Conservation (phyloP, 1,140 invertebrate genomes). For the Drosophila ananassae region DNA sequence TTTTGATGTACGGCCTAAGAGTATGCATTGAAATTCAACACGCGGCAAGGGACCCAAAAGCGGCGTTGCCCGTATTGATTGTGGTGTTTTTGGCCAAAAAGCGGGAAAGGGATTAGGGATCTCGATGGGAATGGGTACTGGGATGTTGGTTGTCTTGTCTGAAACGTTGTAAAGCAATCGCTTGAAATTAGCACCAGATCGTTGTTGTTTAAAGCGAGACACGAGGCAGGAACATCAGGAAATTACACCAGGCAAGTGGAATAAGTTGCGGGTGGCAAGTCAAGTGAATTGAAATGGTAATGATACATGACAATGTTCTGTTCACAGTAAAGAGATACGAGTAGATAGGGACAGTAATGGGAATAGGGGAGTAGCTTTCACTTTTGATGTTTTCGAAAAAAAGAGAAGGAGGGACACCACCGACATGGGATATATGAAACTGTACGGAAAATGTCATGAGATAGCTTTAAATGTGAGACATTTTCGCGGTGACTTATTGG, state of each 20-base stretch:
- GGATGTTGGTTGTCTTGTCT: conserved; percentile 20
- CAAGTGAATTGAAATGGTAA: conserved; percentile 59
- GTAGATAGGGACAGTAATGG: conserved; percentile 17
- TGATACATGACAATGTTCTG: conserved; percentile 57
- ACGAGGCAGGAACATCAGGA: conserved; percentile 23
- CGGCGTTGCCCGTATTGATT: conserved; percentile 34
- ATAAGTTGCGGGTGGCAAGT: conserved; percentile 42
- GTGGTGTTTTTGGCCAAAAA: conserved; percentile 3
- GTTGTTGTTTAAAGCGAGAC: conserved; percentile 65
- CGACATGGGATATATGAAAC: background rate
- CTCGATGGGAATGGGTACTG: background rate
- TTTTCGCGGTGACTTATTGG: conserved; percentile 23
- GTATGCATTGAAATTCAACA: conserved; percentile 81
- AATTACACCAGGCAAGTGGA: conserved; percentile 41
- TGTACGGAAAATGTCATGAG: background rate
- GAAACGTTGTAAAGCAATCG: conserved; percentile 47
- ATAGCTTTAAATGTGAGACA: conserved; percentile 30
- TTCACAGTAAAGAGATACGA: conserved; percentile 21
- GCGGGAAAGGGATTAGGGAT: background rate
- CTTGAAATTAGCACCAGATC: conserved; percentile 74
- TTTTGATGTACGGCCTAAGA: conserved; percentile 66
- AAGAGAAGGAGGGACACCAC: background rate
- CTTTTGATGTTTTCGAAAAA: conserved; percentile 25
- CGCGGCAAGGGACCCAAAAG: conserved; percentile 52
- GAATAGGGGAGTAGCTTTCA: conserved; percentile 2